Evolutionary conservation across 1,140 invertebrate genomes (phyloP).

Genomic region (Drosophila ogumai): DNA sequence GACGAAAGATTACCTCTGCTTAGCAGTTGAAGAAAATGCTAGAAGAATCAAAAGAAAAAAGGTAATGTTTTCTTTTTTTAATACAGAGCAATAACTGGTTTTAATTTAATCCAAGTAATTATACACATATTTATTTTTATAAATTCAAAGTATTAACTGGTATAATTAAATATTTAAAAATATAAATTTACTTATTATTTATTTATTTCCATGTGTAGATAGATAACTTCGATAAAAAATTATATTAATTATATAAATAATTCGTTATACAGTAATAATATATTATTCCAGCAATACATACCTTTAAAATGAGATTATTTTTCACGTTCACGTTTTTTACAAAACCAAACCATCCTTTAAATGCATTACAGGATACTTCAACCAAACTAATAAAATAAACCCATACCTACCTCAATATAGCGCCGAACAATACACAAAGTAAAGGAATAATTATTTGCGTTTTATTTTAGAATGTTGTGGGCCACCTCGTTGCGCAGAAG

Average conservation of each 20-base stretch:
- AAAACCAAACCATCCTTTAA: background rate
- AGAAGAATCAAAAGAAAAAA: background rate
- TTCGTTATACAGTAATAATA: background rate
- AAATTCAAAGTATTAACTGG: background rate
- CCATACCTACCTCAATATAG: conserved; percentile 21
- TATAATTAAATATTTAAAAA: background rate
- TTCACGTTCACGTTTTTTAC: background rate
- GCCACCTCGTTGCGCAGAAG: background rate
- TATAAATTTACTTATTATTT: too few species aligned
- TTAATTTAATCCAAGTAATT: background rate
- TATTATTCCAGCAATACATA: background rate
- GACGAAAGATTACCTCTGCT: background rate
- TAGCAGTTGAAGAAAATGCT: background rate
- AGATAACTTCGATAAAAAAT: background rate
- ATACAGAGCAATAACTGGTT: background rate
- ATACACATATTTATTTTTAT: background rate
- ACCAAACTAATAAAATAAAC: conserved; percentile 21
- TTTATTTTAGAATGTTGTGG: conserved; percentile 31
- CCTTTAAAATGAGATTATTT: background rate
- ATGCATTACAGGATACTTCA: background rate
- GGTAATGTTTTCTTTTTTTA: background rate
- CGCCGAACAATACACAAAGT: conserved; percentile 21
- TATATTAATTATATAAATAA: background rate
- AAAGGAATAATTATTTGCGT: conserved; percentile 42
- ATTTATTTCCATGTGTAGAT: background rate